Percentiles rank a stretch among this genome's conserved stretches.
These are phyloP conservation scores for Pan paniscus DNA, from an alignment of 2,113 vertebrate genomes.

Conservation along the genomic window DNA sequence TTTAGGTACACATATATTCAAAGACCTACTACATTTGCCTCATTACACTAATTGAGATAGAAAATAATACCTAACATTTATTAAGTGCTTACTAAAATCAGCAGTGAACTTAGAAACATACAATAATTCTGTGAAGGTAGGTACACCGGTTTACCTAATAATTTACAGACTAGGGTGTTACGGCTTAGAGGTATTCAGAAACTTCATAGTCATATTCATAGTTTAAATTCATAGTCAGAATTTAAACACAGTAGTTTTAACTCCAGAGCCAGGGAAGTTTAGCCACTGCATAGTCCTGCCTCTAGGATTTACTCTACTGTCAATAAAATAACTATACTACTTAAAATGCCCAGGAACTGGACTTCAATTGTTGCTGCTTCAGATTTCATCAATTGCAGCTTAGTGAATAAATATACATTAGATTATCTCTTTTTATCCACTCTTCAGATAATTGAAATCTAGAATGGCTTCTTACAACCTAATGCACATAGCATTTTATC, in stretches of 20 bases:
- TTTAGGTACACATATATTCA: not conserved
- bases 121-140: not conserved
- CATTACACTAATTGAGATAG: not conserved
- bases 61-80: not conserved
- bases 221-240: not conserved
- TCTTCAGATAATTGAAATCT: not conserved
- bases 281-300: not conserved
- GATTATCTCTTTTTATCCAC: not conserved
- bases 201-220: not conserved
- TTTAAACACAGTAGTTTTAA: not conserved
- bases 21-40: not conserved
- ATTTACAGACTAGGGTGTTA: not conserved
- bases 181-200: not conserved
- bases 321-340: not conserved
- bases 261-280: not conserved
- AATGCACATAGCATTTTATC: not conserved
- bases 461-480: not conserved
- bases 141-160: not conserved
- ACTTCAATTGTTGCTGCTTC: not conserved
- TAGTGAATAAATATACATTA: not conserved
- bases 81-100: not conserved
- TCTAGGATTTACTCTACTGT: not conserved
- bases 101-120: not conserved
- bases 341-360: not conserved
- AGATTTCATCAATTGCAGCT: not conserved